Evolutionary conservation across 2,797 vertebrate species (phyloP), one percentile per base, ranked within the genome.

Genomic region (Miichthys miiuy): DNA sequence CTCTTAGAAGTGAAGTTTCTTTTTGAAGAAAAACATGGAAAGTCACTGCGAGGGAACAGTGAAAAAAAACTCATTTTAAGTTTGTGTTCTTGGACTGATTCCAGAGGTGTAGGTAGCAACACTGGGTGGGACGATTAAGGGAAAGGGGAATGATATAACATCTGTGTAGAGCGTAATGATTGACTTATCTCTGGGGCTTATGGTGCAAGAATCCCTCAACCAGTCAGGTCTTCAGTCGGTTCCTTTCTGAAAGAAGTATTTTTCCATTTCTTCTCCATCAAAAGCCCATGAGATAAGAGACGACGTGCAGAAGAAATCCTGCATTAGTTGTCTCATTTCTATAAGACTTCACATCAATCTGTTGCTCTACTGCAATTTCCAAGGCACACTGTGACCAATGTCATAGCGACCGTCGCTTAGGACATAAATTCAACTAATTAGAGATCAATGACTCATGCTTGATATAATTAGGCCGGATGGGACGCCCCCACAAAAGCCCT

Each of bases 391-490:
- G 75, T 79, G 76, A 87, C 87, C 75, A 50, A 69, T 70, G 85
- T 89, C 81, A 75, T 5, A 25, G 52, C 58, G 66, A 71, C 72
- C 25, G 17, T 79, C 63, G 65, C 70, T 79, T 68, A 66, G 87
- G 80, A 87, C 88, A 87, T 84, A 86, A 88, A 92, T 92, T 82
- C 79, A 64, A 71, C 80, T 93, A 92, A 93, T 93, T 90, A 91
- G 72, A 79, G 82, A 89, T 90, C 88, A 88, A 81, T 88, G 88
- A 88, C 84, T 91, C 72, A 76, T 81, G 66, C 72, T 79, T 84
- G 82, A 91, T 89, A 75, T 87, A 91, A 90, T 90, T 85, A 87
- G 58, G 70, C 58, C n/a, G 30, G 55, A 83, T 69, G 63, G 42
- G 64, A 69, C 34, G 17, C 74, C 74, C 74, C 72, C 81, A 56